Base-by-base conservation (phyloP, 2,113 vertebrate species). In the Gracilinanus agilis region DNA sequence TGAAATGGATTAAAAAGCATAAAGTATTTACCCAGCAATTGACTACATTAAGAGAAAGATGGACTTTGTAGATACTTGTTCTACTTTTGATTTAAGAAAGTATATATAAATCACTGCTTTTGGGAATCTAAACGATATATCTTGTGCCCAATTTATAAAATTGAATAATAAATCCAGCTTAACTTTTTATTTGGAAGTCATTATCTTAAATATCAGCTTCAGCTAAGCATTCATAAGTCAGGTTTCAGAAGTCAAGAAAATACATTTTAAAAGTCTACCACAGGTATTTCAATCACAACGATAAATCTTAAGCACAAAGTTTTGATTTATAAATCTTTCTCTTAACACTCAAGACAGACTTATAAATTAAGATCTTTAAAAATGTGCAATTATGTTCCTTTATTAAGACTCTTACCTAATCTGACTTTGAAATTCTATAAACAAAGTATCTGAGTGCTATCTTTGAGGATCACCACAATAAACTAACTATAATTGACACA, bases 111-210 rank as follows among this genome's bases (percentile, higher is more conserved):
- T 96, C 94, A 88, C 40, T 55, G 75, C 55, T 91, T 92, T 95
- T 34, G 9, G 67, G 55, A 58, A 75, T 90, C 88, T 54, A n/a
- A 93, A 95, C 88, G 61, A 44, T 95, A 95, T 58, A 93, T 91
- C 97, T 92, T 23, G 54, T 44, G 2, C 54, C 67, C 95, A 95
- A 96, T 96, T 96, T 97, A 91, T 93, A 93, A 90, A 95, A 94
- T 44, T 92, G 90, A 49, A 91, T 95, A 95, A 96, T 97, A 97
- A 96, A 97, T 97, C 95, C 93, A 21, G 25, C 44, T 55, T 67
- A 3, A 0, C 27, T 54, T 93, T 94, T 92, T 93, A 93, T 95
- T 90, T 93, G 67, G 94, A 93, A 89, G 90, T 58, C 92, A 54
- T 95, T 89, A 95, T 91, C 94, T 90, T 13, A 3, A 1, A 54